These are phyloP conservation scores for Rhinolophus ferrumequinum DNA, from an alignment of 2,113 vertebrate species.

Conservation along the genomic window DNA sequence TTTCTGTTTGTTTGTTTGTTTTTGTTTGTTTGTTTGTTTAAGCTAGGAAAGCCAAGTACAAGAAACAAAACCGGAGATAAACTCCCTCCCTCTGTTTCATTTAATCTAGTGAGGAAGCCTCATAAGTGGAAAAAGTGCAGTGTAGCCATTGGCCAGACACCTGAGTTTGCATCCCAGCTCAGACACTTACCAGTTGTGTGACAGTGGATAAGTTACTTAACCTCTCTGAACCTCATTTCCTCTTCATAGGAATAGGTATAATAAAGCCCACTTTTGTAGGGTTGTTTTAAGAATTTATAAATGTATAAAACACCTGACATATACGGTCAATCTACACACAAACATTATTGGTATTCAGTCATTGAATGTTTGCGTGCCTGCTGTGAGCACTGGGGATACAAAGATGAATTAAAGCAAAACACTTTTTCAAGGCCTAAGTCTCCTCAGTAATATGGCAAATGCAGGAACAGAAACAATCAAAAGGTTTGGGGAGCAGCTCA, in stretches of 20 bases:
- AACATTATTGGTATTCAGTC: neutral
- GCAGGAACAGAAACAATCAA: neutral
- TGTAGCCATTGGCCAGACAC: neutral
- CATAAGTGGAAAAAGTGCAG: neutral
- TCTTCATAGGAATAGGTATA: neutral
- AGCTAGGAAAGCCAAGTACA: constrained; percentile 1
- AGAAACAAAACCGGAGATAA: constrained; percentile 48
- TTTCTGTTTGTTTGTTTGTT: neutral
- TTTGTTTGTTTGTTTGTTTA: neutral
- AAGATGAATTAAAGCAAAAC: neutral
- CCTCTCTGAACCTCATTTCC: constrained; percentile 11
- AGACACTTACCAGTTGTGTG: neutral
- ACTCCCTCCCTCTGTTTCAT: neutral
- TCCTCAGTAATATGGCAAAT: neutral
- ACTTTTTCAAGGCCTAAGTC: neutral
- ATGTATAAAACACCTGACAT: neutral
- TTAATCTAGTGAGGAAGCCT: constrained; percentile 5
- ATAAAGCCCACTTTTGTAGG: neutral
- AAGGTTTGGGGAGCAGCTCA: neutral
- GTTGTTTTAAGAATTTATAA: constrained; percentile 35
- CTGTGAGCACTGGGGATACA: neutral
- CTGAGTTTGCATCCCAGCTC: neutral
- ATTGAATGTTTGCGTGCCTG: neutral
- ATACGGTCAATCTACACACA: neutral
- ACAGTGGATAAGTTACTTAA: neutral